Conservation (phyloP, 2,113 vertebrate genomes). For the Alligator sinensis region DNA sequence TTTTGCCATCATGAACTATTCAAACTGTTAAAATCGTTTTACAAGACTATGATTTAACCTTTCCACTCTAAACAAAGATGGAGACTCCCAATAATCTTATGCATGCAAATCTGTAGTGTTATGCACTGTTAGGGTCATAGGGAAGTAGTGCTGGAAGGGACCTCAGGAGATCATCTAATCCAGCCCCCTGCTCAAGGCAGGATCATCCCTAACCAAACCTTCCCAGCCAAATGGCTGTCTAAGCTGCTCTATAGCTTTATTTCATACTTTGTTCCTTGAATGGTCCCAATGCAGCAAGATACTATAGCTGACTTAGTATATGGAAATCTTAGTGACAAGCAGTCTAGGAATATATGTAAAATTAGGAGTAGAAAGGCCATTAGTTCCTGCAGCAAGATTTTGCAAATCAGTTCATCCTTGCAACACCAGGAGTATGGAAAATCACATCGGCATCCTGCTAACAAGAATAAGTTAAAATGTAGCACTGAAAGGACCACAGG, state of each 20-base stretch:
- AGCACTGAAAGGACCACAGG: background rate
- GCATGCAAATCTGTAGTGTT: accelerated
- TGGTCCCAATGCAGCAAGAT: constrained; percentile 18
- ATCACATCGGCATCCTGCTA: background rate
- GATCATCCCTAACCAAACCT: no score
- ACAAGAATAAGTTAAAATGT: background rate
- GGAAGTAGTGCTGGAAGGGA: no score
- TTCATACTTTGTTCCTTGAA: background rate
- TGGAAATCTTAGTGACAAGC: background rate
- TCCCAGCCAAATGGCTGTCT: background rate
- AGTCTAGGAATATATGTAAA: constrained; percentile 15
- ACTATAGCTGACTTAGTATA: background rate
- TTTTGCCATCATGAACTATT: background rate
- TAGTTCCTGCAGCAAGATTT: background rate
- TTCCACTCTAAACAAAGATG: background rate
- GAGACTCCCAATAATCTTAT: accelerated
- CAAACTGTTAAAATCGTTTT: background rate
- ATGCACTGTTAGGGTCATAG: background rate
- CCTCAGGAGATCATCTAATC: no score
- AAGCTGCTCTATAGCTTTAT: background rate
- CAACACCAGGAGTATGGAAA: background rate
- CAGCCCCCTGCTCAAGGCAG: no score
- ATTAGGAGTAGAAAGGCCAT: background rate
- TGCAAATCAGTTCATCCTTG: background rate
- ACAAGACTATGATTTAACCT: background rate